A percentile compares a stretch with the other conserved stretches of the same genome.
Conservation (phyloP, 2,888 invertebrate genomes). For the Alentia gelatinosa region DNA sequence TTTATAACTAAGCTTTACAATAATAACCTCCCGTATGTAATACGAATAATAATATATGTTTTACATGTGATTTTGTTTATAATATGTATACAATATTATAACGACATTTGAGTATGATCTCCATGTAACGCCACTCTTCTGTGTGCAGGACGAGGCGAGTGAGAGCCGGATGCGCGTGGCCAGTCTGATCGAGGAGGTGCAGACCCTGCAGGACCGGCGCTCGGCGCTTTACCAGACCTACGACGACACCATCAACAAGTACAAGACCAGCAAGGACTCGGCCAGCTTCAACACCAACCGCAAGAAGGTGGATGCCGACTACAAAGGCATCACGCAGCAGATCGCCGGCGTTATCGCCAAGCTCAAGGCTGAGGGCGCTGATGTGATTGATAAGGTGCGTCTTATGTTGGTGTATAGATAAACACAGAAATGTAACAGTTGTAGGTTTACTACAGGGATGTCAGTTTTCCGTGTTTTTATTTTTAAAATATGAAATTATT, state of each 20-base stretch:
- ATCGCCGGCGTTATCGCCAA: constrained; percentile 83
- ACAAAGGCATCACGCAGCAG: constrained; percentile 83
- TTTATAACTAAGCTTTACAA: no score
- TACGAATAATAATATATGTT: no score
- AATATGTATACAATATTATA: no score
- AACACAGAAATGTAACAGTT: no score
- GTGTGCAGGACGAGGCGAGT: constrained; percentile 82
- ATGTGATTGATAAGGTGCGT: constrained; percentile 84
- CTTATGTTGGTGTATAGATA: no score
- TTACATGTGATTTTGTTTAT: no score
- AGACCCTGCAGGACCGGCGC: constrained; percentile 84
- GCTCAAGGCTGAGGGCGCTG: constrained; percentile 84
- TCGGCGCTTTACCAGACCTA: constrained; percentile 84
- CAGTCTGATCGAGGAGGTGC: constrained; percentile 83
- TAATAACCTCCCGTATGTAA: no score
- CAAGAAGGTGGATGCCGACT: constrained; percentile 84
- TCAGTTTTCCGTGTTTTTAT: no score
- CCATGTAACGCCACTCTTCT: background rate
- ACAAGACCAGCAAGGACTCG: constrained; percentile 84
- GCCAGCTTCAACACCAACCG: constrained; percentile 80
- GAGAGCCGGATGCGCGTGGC: constrained; percentile 82
- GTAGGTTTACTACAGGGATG: no score
- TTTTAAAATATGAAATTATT: no score
- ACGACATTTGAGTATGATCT: no score
- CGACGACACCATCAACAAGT: constrained; percentile 84